Base-by-base conservation (phyloP, 1,140 invertebrate species). In the Nilaparvata lugens region DNA sequence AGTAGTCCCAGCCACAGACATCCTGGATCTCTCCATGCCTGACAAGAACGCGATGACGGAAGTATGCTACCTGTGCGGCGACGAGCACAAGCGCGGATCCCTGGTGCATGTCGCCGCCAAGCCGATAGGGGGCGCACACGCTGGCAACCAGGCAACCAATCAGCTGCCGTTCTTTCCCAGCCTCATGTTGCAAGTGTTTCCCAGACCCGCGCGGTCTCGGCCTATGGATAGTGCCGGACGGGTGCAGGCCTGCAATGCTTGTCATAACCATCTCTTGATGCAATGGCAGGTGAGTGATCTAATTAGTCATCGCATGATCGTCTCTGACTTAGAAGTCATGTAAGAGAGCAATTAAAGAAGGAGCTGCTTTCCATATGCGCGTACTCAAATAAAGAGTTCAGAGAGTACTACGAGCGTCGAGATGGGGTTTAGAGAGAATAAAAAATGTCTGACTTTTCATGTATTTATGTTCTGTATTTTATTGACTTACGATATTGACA, bases 61-160 rank as follows among this genome's bases (percentile, higher is more conserved):
- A 77, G 90, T 92, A 19, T 93, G 87, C 72, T 90, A 90, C 71
- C 85, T 92, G 11, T 93, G 91, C 72, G 89, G 90, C n/a, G 89
- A 91, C 70, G 89, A 92, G 72, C 87, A 87, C 69, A 83, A 84
- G 60, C 78, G 86, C 58, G 89, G 89, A 38, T 88, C 87, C 61
- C 78, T 93, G 21, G 81, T 75, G 59, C 78, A 80, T 65, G 79
- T 85, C 14, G 79, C 80, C 52, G 80, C 82, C 7, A 84, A 83
- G 68, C 80, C 79, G 64, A 63, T 76, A 9, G 14, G 14, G n/a
- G 19, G 25, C 38, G 7, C 18, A 24, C 24, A 24, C 24, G 9
- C 24, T 24, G 53, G 53, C 24, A 24, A 35, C 4, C 53, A 14
- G n/a, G 21, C 19, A 28, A 24, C 31, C 55, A 48, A 53, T 23